phyloP scores from a whole-genome alignment of 1,140 invertebrate species.

The Tribolium castaneum region DNA sequence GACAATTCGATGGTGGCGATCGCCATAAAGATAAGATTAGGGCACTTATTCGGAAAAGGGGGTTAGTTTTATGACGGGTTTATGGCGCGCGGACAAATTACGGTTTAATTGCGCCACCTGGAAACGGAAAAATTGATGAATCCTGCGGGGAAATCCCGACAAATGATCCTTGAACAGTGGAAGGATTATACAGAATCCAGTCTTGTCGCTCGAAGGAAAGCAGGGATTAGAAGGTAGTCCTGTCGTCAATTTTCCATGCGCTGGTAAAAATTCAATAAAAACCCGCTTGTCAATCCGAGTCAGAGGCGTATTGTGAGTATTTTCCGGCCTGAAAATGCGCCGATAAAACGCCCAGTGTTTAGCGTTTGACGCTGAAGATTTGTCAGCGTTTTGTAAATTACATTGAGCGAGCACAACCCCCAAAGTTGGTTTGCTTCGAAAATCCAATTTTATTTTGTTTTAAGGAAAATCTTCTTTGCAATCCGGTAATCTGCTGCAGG shows the following conservation, averaged over 20 bases:
- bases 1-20: constrained; percentile 19
- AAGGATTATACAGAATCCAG: constrained; percentile 20
- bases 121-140: constrained; percentile 7
- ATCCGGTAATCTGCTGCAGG: neutral
- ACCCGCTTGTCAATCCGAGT: constrained; percentile 18
- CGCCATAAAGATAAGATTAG: constrained; percentile 32
- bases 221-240: constrained; percentile 16
- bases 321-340: neutral
- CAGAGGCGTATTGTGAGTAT: neutral
- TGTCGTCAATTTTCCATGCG: constrained; percentile 31
- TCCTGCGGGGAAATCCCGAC: neutral
- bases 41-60: constrained; percentile 5
- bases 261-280: constrained; percentile 30
- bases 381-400: constrained; percentile 23
- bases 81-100: constrained; percentile 9
- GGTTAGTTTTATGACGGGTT: constrained; percentile 28
- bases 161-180: constrained; percentile 27
- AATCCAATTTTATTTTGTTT: constrained; percentile 25
- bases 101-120: neutral
- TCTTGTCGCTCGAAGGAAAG: constrained; percentile 26
- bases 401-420: constrained; percentile 1
- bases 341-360: neutral
- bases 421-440: constrained; percentile 1
- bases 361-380: neutral
- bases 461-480: constrained; percentile 17